Evolutionary conservation across 2,113 vertebrate species (phyloP).

Genomic region (Sterrhoptilus dennistouni): DNA sequence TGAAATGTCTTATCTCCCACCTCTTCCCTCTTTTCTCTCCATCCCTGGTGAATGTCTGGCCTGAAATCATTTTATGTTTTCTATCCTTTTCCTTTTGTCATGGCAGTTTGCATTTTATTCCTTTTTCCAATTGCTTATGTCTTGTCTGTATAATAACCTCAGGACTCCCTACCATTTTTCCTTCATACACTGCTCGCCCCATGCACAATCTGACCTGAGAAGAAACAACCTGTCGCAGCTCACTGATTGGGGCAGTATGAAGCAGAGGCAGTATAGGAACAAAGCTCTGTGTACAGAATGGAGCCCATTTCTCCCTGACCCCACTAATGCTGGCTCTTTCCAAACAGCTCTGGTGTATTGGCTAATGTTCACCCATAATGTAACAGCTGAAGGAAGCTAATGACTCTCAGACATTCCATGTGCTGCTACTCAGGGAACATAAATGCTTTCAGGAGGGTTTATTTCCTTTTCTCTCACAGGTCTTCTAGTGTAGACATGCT

Average conservation of each 20-base stretch:
- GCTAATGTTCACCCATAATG: neutral
- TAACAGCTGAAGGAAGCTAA: neutral
- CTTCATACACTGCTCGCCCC: neutral
- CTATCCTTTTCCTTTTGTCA: neutral
- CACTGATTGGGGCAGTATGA: neutral
- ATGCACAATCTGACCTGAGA: neutral
- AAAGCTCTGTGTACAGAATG: neutral
- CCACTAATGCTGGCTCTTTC: neutral
- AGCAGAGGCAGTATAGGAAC: neutral
- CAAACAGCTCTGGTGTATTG: neutral
- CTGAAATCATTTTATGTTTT: neutral
- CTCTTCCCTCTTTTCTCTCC: neutral
- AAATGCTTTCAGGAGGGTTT: neutral
- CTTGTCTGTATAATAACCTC: neutral
- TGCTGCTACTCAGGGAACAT: neutral
- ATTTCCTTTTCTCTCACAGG: neutral
- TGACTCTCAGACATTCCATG: neutral
- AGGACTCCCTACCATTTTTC: neutral
- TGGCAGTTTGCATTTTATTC: constrained; percentile 7
- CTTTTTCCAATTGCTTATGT: neutral
- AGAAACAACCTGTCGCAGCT: neutral
- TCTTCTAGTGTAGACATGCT: neutral
- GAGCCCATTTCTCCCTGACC: neutral
- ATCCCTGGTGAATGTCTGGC: neutral
- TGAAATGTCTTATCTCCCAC: neutral